These are phyloP conservation scores for Euura saliciscinereae DNA, from an alignment of 1,140 invertebrate species.

Conservation along the genomic window DNA sequence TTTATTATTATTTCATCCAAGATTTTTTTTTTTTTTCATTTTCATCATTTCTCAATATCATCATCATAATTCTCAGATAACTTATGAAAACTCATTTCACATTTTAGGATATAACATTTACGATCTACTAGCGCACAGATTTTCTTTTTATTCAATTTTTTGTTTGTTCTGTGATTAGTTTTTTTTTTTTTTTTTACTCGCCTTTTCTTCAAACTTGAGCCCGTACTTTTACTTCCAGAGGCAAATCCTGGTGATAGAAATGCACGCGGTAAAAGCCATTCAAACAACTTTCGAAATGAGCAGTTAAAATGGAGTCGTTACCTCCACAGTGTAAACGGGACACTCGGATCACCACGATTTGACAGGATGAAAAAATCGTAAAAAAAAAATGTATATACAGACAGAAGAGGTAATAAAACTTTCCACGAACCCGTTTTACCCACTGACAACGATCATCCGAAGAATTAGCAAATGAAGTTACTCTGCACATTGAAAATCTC, in stretches of 20 bases:
- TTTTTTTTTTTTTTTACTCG: too few species aligned
- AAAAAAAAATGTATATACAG: neutral
- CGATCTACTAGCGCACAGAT: neutral
- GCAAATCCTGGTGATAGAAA: too few species aligned
- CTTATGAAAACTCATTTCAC: neutral
- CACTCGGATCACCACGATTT: conserved; percentile 33
- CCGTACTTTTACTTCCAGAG: too few species aligned
- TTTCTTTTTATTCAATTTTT: too few species aligned
- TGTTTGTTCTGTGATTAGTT: too few species aligned
- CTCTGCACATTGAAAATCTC: too few species aligned
- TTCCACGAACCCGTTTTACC: conserved; percentile 9
- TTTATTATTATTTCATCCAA: neutral
- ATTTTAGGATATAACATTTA: neutral
- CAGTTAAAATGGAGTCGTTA: conserved; percentile 34
- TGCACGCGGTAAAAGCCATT: conserved; percentile 24
- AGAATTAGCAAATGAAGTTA: neutral
- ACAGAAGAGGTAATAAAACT: neutral
- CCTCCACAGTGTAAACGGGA: conserved; percentile 20
- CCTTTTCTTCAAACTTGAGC: too few species aligned
- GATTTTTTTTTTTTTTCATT: neutral
- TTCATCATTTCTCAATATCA: too few species aligned
- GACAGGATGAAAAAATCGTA: conserved; percentile 32
- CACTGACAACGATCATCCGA: neutral
- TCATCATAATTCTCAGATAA: too few species aligned
- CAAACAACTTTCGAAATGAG: conserved; percentile 38